Percentiles rank a stretch among this genome's conserved stretches.
phyloP scores from a whole-genome alignment of 1,140 invertebrate species.

The Bradysia coprophila region DNA sequence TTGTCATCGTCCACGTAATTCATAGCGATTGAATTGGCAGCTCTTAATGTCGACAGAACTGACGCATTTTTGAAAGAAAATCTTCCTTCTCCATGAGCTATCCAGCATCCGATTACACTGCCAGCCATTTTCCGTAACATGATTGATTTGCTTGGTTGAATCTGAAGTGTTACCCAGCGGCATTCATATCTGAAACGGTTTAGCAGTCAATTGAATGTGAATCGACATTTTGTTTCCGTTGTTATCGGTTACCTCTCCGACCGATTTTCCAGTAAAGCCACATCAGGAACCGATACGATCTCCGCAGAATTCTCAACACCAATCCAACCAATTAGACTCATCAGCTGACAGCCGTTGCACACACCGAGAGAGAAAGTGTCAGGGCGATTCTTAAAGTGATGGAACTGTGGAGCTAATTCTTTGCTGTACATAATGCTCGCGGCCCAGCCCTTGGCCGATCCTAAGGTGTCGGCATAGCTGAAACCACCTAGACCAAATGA shows the following conservation, averaged over 20 bases:
- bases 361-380: constrained; percentile 93
- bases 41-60: constrained; percentile 34
- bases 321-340: constrained; percentile 73
- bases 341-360: constrained; percentile 94
- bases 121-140: constrained; percentile 79
- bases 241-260: constrained; percentile 39
- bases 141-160: constrained; percentile 47
- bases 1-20: constrained; percentile 71
- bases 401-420: constrained; percentile 44
- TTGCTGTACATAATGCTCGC: constrained; percentile 66
- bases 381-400: constrained; percentile 43
- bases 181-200: constrained; percentile 56
- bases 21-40: constrained; percentile 48
- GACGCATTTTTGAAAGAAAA: constrained; percentile 35
- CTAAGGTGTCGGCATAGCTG: constrained; percentile 93
- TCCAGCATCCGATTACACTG: constrained; percentile 78
- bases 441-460: constrained; percentile 96
- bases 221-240: not conserved
- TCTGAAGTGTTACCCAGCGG: constrained; percentile 68
- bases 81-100: constrained; percentile 90
- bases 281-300: constrained; percentile 29
- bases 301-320: constrained; percentile 22
- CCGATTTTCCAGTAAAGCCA: constrained; percentile 67
- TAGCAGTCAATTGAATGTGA: not conserved
- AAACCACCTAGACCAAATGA: constrained; percentile 41